Evolutionary conservation across 1,140 invertebrate genomes (phyloP).

Genomic region (Andricus grossulariae): DNA sequence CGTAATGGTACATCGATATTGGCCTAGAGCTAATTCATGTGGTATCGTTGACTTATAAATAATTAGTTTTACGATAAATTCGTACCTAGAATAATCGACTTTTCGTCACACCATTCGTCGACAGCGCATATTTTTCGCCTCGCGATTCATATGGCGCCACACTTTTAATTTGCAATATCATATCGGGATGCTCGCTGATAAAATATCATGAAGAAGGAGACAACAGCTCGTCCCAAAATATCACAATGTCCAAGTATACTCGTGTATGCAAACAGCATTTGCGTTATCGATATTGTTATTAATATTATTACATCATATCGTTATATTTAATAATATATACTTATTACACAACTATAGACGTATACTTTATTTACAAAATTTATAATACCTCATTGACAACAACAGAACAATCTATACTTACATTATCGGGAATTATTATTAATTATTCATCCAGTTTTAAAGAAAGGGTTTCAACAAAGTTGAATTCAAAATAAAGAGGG

Average conservation of each 20-base stretch:
- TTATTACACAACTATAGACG: conserved; percentile 46
- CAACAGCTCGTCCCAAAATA: conserved; percentile 57
- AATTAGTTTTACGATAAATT: conserved; percentile 69
- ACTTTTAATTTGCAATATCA: conserved; percentile 57
- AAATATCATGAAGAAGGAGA: conserved; percentile 37
- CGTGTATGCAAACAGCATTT: conserved; percentile 42
- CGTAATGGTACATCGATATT: conserved; percentile 73
- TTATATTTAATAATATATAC: conserved; percentile 39
- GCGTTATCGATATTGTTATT: conserved; percentile 20
- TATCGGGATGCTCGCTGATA: conserved; percentile 50
- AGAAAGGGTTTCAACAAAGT: too few relatives aligned
- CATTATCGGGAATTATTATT: conserved; percentile 37
- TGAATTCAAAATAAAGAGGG: too few relatives aligned
- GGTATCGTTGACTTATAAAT: conserved; percentile 55
- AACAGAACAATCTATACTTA: conserved; percentile 55
- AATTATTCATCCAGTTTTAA: background rate
- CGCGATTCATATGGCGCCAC: conserved; percentile 30
- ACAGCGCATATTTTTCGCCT: conserved; percentile 36
- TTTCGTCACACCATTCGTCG: conserved; percentile 44
- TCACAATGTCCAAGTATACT: conserved; percentile 70
- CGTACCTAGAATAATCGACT: conserved; percentile 73
- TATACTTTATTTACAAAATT: conserved; percentile 69
- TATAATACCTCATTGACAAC: conserved; percentile 53
- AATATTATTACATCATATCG: conserved; percentile 31
- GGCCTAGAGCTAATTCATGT: conserved; percentile 66